These are phyloP conservation scores for Brachionus sp. DNA, from an alignment of 1,140 invertebrate species.

Conservation along the genomic window DNA sequence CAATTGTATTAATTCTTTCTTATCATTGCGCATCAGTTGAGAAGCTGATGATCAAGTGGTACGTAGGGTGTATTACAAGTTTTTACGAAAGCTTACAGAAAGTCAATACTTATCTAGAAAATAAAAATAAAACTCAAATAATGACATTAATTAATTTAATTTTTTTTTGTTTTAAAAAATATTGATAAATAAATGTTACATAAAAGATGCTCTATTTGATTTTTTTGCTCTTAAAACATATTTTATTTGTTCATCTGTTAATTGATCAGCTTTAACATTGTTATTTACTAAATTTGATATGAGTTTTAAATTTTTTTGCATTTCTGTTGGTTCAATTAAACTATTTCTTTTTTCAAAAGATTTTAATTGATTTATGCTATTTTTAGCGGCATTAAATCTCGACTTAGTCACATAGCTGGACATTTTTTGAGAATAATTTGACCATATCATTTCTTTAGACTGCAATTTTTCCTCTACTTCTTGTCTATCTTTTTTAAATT, in stretches of 20 bases:
- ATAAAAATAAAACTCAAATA: neutral
- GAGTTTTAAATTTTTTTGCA: neutral
- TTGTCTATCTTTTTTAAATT: neutral
- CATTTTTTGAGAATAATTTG: constrained; percentile 23
- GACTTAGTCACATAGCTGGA: neutral
- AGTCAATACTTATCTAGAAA: no score
- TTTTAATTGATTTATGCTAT: neutral
- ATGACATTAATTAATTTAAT: neutral
- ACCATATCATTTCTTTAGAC: neutral
- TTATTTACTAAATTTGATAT: neutral
- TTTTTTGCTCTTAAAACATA: neutral
- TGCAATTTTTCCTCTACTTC: neutral
- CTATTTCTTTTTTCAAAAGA: neutral
- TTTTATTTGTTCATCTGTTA: neutral
- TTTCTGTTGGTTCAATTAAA: neutral
- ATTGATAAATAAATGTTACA: neutral
- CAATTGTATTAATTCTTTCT: no score
- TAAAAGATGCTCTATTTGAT: neutral
- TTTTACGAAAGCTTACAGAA: no score
- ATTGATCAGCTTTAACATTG: neutral
- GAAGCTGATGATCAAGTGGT: no score
- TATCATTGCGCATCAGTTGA: no score
- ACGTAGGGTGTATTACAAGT: no score
- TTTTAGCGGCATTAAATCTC: constrained; percentile 3
- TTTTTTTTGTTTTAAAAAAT: no score